Percentiles rank a stretch among this genome's conserved stretches.
Evolutionary conservation across 2,888 invertebrate genomes (phyloP).

Genomic region (Patella pellucida): DNA sequence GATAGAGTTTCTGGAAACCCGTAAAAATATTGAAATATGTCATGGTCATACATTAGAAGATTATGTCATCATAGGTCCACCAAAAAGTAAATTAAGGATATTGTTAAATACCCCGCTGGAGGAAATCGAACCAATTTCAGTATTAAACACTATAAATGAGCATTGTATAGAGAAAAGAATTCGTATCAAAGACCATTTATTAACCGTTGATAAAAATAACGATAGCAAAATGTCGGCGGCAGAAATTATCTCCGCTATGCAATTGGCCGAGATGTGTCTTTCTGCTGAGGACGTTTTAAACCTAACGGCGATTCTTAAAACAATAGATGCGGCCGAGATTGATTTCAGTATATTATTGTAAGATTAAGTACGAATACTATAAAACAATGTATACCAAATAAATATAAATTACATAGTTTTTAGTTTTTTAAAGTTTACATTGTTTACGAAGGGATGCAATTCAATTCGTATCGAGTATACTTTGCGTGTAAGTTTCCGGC

Average conservation of each 20-base stretch:
- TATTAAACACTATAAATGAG: slow-evolving; percentile 20
- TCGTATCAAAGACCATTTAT: slow-evolving; percentile 16
- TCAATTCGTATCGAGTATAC: no score
- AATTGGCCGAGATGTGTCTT: background rate
- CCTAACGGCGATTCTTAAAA: background rate
- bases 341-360: background rate
- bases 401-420: no score
- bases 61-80: slow-evolving; percentile 34
- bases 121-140: slow-evolving; percentile 11
- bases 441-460: no score
- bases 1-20: slow-evolving; percentile 33
- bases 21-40: slow-evolving; percentile 31
- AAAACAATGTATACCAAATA: no score
- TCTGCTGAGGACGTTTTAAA: background rate
- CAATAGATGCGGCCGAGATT: background rate
- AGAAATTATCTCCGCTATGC: slow-evolving; percentile 20
- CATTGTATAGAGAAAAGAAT: slow-evolving; percentile 21
- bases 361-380: background rate
- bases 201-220: slow-evolving; percentile 19
- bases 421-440: no score
- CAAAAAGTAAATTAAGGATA: slow-evolving; percentile 13
- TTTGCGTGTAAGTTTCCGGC: no score
- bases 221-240: slow-evolving; percentile 14
- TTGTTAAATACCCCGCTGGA: slow-evolving; percentile 22
- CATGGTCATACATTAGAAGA: slow-evolving; percentile 43